phyloP scores from a whole-genome alignment of 2,888 invertebrate genomes.

The Drosophila dives region DNA sequence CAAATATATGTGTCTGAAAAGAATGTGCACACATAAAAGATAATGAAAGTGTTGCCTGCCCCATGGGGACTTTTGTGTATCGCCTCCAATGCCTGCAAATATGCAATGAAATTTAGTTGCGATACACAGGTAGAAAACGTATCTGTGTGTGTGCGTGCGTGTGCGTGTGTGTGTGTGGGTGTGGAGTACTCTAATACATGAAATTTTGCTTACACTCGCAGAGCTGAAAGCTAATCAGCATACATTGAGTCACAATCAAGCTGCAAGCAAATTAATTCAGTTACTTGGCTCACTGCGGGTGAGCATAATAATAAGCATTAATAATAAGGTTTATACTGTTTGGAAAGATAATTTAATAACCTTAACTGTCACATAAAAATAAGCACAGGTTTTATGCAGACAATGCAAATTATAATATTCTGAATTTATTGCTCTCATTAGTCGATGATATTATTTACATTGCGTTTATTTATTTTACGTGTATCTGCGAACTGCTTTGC shows the following conservation, averaged over 20 bases:
- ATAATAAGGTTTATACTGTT: not conserved
- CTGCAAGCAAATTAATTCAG: conserved; percentile 29
- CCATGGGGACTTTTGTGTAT: conserved; percentile 18
- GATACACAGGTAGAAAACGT: conserved; percentile 24
- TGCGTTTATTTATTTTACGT: not conserved
- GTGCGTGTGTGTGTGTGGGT: conserved; percentile 1
- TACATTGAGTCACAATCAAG: conserved; percentile 18
- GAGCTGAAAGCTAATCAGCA: conserved; percentile 41
- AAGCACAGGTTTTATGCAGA: not conserved
- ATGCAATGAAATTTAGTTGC: conserved; percentile 52
- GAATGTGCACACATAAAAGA: conserved; percentile 64
- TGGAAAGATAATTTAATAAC: not conserved
- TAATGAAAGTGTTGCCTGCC: conserved; percentile 63
- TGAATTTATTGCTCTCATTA: not conserved
- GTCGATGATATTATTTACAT: not conserved
- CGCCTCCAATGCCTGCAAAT: conserved; percentile 30
- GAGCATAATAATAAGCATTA: not conserved
- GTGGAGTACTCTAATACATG: conserved; percentile 33
- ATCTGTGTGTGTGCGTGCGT: not conserved
- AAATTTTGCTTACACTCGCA: conserved; percentile 20
- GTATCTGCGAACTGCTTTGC: not conserved
- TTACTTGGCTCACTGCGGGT: conserved; percentile 11
- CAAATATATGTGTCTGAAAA: conserved; percentile 24
- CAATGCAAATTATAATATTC: not conserved
- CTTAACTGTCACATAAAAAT: not conserved